Evolutionary conservation across 2,113 vertebrate species (phyloP).

Genomic region (Rhipidura dahli): DNA sequence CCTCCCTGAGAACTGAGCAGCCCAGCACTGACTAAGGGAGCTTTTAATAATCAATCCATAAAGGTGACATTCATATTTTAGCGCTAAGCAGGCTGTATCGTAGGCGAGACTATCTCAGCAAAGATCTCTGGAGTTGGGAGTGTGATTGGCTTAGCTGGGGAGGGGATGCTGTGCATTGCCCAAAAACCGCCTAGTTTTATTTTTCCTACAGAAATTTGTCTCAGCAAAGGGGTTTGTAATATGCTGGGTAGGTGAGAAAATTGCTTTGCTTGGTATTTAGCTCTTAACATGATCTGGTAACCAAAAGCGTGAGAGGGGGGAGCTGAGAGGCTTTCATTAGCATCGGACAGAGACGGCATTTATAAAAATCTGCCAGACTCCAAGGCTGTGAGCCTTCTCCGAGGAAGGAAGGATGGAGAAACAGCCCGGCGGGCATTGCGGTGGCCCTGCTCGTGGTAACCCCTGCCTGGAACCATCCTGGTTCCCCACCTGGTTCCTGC

Average conservation of each 20-base stretch:
- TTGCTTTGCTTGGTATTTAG: neutral
- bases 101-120: slow-evolving; percentile 42
- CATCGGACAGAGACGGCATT: slow-evolving; percentile 50
- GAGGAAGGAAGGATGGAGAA: slow-evolving; percentile 37
- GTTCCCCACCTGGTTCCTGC: neutral
- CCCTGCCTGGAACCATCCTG: neutral
- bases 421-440: neutral
- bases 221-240: neutral
- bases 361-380: slow-evolving; percentile 63
- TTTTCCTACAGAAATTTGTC: neutral
- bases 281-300: neutral
- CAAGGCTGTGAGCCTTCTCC: neutral
- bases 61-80: slow-evolving; percentile 62
- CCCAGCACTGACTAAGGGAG: neutral
- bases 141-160: slow-evolving; percentile 36
- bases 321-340: slow-evolving; percentile 41
- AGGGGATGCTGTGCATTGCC: neutral
- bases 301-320: neutral
- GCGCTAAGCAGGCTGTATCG: slow-evolving; percentile 35
- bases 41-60: slow-evolving; percentile 27
- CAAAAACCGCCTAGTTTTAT: neutral
- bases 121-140: slow-evolving; percentile 33
- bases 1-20: neutral
- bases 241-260: neutral
- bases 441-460: neutral